Percentiles rank a stretch among this genome's conserved stretches.
phyloP scores from a whole-genome alignment of 2,797 vertebrate species.

The Garrulus glandarius region DNA sequence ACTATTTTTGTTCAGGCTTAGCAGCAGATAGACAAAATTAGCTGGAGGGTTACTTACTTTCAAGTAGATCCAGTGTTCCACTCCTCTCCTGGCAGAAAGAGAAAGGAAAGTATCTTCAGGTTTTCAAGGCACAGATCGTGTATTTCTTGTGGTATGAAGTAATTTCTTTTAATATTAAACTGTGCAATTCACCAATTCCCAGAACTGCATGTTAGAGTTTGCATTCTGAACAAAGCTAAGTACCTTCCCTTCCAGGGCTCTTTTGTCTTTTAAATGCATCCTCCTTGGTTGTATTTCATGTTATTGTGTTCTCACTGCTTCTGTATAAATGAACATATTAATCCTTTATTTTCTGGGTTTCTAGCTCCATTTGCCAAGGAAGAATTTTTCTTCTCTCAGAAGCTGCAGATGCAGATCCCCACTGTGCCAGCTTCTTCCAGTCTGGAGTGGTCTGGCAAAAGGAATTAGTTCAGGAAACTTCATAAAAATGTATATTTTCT shows the following conservation, averaged over 20 bases:
- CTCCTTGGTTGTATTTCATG: constrained; percentile 27
- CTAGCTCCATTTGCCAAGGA: constrained; percentile 36
- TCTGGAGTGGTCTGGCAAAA: constrained; percentile 21
- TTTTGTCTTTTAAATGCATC: constrained; percentile 62
- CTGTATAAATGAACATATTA: constrained; percentile 64
- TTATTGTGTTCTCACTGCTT: constrained; percentile 36
- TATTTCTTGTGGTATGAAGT: constrained; percentile 36
- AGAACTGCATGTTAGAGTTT: constrained; percentile 22
- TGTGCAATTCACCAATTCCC: constrained; percentile 26
- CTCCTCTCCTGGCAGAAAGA: background rate
- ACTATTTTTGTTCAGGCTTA: background rate
- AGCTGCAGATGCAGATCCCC: constrained; percentile 35
- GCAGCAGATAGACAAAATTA: constrained; percentile 1
- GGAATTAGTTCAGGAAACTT: constrained; percentile 15
- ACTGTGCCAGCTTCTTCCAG: constrained; percentile 11
- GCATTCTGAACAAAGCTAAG: constrained; percentile 48
- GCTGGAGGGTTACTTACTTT: background rate
- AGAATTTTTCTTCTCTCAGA: constrained; percentile 31
- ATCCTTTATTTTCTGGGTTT: constrained; percentile 58
- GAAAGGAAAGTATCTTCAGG: background rate
- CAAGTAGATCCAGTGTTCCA: background rate
- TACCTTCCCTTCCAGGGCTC: background rate
- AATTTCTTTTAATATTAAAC: constrained; percentile 30
- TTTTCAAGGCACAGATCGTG: background rate
- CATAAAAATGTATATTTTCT: background rate